Evolutionary conservation across 2,888 invertebrate genomes (phyloP), one percentile per base, ranked within the genome.

Genomic region (Ochropleura plecta): DNA sequence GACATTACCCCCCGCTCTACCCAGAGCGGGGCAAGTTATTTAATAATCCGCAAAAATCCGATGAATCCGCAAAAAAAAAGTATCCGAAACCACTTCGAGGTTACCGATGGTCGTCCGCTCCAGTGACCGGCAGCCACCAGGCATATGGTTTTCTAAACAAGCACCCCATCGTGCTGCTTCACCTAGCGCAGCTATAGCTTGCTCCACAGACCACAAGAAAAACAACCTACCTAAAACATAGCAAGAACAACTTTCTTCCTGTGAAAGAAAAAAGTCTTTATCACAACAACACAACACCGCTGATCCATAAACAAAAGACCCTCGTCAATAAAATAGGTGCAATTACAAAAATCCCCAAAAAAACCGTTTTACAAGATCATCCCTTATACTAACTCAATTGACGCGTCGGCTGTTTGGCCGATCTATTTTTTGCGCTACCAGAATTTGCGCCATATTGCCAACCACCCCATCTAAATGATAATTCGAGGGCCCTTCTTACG

Each of bases 381-480:
- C 92, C 93, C 93, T 89, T 89, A 89, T 89, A 91, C 93, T 93
- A 93, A 93, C 93, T 93, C 94, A 93, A 94, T 93, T 91, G 93
- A 90, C 90, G 90, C 90, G 91, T 90, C 89, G 88, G 87, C 90
- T 91, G 84, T 91, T 91, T 87, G 86, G 70, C 84, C 91, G 90
- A 92, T 93, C 90, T 93, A 91, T 93, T 93, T 95, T 93, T 88
- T 89, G 88, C 88, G 86, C 87, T 89, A 90, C 89, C 81, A 88
- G 86, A 93, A 95, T 94, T 93, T 93, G 90, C 94, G 94, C 95
- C 95, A 95, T 95, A 96, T 95, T 96, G 95, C 92, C 87, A 85
- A 86, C 92, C 94, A 90, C 94, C 95, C 96, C 94, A 96, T 96
- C 95, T 96, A 96, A 96, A 96, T 96, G 96, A 96, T 96, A 96